Base-by-base conservation (phyloP, 2,888 invertebrate genomes). In the Drosophila mercatorum region DNA sequence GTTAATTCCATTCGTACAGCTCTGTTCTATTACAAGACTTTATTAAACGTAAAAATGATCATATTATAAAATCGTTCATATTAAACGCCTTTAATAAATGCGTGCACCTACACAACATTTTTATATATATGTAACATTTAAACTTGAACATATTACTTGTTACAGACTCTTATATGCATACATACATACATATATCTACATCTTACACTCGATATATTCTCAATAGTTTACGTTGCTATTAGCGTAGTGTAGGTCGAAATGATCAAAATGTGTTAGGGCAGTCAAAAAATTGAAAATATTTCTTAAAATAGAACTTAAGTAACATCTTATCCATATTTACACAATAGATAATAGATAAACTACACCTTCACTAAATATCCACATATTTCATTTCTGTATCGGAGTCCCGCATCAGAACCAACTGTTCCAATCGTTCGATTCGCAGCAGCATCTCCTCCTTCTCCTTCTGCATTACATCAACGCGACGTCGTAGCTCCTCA, bases 381-480 rank as follows among this genome's bases (percentile, higher is more conserved):
- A 75, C 70, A 64, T 75, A 89, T 7, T 88, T 79, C 56, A 81
- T 69, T 47, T 84, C 85, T 2, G 72, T 47, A 34, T 81, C 82
- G 2, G 74, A 47, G 17, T 87, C 88, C 7, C 76, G 82, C 3
- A 90, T 78, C 26, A 91, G 43, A 26, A 92, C 62, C 40, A 91
- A 40, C 43, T 91, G 89, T 69, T 93, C 93, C 26, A 93, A 68
- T 12, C 89, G 88, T 41, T 92, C 92, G 36, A 92, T 86, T 60
- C 92, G 91, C 61, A 81, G 78, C 34, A 89, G 82, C 79, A 92
- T 87, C 40, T 92, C 91, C 62, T 92, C 92, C 56, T 91, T 92
- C 56, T 92, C 91, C 68, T 90, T 92, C 63, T 92, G 88, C 3
- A 89, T 86, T 12, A 87, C 61, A 57, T 93, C 92, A 36, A 92